Conservation (phyloP, 2,113 vertebrate genomes). For the Corythornis madagascariensis region DNA sequence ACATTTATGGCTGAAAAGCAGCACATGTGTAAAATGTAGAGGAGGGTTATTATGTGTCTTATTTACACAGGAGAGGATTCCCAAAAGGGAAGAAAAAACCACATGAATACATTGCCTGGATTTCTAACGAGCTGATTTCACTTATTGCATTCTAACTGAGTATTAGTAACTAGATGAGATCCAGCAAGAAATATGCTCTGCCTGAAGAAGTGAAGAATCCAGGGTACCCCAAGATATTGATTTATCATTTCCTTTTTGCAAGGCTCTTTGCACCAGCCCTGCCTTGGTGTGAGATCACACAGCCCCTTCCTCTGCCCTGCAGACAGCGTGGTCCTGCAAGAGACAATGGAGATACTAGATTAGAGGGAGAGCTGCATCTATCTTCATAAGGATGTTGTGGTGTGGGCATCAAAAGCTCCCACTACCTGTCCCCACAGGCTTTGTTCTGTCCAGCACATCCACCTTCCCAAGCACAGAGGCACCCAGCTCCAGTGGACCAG, state of each 20-base stretch:
- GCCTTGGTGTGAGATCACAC: not conserved
- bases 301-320: constrained; percentile 7
- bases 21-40: constrained; percentile 17
- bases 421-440: not conserved
- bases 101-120: not conserved
- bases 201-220: not conserved
- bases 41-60: constrained; percentile 48
- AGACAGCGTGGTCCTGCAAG: not conserved
- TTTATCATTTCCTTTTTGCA: not conserved
- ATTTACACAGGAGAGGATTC: constrained; percentile 58
- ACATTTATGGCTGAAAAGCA: constrained; percentile 39
- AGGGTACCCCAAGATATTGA: not conserved
- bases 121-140: constrained; percentile 2
- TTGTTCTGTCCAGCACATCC: not conserved
- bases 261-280: not conserved
- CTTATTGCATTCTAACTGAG: not conserved
- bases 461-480: not conserved
- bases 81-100: constrained; percentile 18
- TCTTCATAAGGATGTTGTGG: not conserved
- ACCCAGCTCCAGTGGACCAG: not conserved
- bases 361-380: not conserved
- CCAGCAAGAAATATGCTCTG: not conserved
- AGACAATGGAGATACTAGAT: not conserved
- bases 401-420: not conserved
- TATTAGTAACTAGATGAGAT: not conserved